Conservation (phyloP, 2,113 vertebrate genomes). For the Lathamus discolor region DNA sequence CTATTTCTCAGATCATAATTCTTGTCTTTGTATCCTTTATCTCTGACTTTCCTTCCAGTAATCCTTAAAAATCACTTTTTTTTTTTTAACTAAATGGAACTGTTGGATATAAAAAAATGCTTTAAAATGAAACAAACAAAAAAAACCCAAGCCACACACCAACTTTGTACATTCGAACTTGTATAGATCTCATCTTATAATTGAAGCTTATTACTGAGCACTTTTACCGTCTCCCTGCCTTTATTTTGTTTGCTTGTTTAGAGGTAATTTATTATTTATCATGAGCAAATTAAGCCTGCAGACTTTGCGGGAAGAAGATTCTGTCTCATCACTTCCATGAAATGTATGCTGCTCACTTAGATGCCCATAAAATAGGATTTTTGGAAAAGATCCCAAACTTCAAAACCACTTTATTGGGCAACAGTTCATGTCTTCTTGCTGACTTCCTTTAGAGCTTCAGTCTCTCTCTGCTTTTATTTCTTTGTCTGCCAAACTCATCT, state of each 20-base stretch:
- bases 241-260: neutral
- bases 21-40: neutral
- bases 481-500: neutral
- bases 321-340: neutral
- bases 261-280: constrained; percentile 42
- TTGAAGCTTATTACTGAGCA: neutral
- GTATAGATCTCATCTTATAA: neutral
- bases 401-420: neutral
- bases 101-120: neutral
- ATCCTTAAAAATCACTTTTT: neutral
- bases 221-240: neutral
- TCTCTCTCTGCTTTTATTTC: neutral
- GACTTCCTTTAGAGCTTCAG: neutral
- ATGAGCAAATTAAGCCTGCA: neutral
- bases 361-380: neutral
- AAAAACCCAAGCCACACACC: neutral
- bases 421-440: neutral
- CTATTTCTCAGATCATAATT: neutral
- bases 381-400: constrained; percentile 22
- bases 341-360: neutral
- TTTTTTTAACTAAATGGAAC: neutral
- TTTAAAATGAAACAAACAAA: neutral
- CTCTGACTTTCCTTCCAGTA: neutral
- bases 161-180: neutral
- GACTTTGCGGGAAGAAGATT: neutral